Base-by-base conservation (phyloP, 2,113 vertebrate genomes). In the Tychaedon coryphoeus region DNA sequence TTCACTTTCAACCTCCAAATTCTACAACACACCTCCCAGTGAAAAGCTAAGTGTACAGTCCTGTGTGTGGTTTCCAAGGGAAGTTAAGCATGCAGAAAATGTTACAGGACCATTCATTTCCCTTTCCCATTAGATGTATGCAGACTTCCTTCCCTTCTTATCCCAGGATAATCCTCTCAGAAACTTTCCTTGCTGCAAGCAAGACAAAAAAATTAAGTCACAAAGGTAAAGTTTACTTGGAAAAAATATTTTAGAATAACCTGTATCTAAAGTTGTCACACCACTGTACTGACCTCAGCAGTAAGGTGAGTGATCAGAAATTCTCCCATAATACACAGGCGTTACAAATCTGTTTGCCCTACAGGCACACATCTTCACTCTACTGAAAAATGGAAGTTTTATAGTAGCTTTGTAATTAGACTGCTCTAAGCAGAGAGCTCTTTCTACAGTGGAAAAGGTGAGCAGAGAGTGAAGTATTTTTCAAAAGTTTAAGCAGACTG, bases 281-380 rank as follows among this genome's bases (percentile, higher is more conserved):
- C 10, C 6, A 28, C 40, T 1, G 0, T 38, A 28, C 8, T 67
- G 20, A 64, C 45, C 40, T 80, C n/a, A 56, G 54, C 70, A 83
- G 22, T 33, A 40, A 58, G 14, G 24, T 0, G 0, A 26, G 16
- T 0, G 0, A 65, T 38, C 2, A 5, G 25, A 31, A 51, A 54
- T 60, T 56, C 23, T 72, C 25, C 29, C 15, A 9, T 36, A 9
- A 42, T 28, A 12, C 31, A 53, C 31, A 53, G 16, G 9, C 47
- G 24, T 61, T 85, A 48, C 10, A 43, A 64, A 48, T 38, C 57
- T 4, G 0, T 26, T 33, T 75, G 33, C 22, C 25, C 29, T 80
- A 87, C 67, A 34, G 60, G 25, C 22, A 58, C 47, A 36, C 7
- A 45, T 17, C 66, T 74, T 36, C 19, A n/a, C 29, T 29, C 26